phyloP scores from a whole-genome alignment of 1,140 invertebrate genomes.

The Eciton burchellii region DNA sequence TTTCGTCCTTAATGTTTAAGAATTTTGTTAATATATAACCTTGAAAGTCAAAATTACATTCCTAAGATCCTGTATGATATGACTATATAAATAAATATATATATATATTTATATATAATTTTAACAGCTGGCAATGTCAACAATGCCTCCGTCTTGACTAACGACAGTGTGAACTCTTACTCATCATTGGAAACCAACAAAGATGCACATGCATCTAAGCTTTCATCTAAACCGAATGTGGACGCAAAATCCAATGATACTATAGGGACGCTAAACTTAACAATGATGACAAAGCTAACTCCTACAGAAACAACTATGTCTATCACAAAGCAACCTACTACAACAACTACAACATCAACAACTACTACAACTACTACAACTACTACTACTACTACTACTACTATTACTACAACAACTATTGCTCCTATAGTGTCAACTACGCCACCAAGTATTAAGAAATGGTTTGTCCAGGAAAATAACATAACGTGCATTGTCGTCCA shows the following conservation, averaged over 20 bases:
- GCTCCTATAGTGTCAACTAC: conserved; percentile 73
- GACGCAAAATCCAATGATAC: background rate
- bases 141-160: background rate
- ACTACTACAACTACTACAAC: conserved; percentile 59
- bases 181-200: background rate
- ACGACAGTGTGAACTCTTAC: background rate
- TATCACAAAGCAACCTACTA: conserved; percentile 70
- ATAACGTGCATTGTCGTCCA: conserved; percentile 86
- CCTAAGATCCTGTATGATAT: background rate
- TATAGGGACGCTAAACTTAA: conserved; percentile 8
- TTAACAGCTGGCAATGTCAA: conserved; percentile 23
- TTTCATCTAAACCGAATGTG: background rate
- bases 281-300: background rate
- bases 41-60: background rate
- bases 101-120: conserved; percentile 15
- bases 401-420: conserved; percentile 62
- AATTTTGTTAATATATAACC: background rate
- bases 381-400: conserved; percentile 62
- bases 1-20: background rate
- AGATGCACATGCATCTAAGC: background rate
- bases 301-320: background rate
- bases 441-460: conserved; percentile 83
- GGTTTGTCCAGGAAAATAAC: conserved; percentile 83
- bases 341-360: conserved; percentile 67
- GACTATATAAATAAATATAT: too few species aligned